phyloP scores from a whole-genome alignment of 30 jellyfish, hydroid and myxozoan genomes.

The Hydractinia echinata region DNA sequence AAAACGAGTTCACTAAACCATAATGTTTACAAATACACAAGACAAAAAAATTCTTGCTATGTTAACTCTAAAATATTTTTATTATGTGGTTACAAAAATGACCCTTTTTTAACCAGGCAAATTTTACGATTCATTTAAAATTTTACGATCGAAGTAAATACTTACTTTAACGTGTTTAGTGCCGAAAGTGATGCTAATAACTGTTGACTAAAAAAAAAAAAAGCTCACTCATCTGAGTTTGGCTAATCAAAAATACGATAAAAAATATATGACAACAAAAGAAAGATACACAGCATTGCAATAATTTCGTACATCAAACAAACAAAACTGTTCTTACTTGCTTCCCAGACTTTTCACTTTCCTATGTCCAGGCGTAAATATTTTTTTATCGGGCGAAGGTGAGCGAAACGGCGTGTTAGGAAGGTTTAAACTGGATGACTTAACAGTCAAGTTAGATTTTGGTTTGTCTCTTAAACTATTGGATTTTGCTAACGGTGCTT shows the following conservation, averaged over 20 bases:
- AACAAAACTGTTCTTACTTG: conserved; percentile 21
- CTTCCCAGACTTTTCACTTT: conserved; percentile 73
- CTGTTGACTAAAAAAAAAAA: conserved; percentile 4
- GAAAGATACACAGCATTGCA: not conserved
- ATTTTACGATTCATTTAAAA: not conserved
- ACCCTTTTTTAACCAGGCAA: too few relatives aligned
- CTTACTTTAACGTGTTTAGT: not conserved
- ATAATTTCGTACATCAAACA: not conserved
- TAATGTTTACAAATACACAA: too few relatives aligned
- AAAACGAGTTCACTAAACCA: too few relatives aligned
- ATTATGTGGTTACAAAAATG: too few relatives aligned
- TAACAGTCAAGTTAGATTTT: conserved; percentile 7
- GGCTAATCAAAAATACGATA: not conserved
- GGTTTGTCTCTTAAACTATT: conserved; percentile 13
- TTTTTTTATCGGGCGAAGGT: conserved; percentile 45
- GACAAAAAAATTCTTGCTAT: too few relatives aligned
- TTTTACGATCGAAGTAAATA: not conserved
- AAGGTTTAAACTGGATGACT: conserved; percentile 30
- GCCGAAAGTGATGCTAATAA: conserved; percentile 4
- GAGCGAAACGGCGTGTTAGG: conserved; percentile 33
- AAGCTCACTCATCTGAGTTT: too few relatives aligned
- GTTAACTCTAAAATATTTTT: too few relatives aligned
- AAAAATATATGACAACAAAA: not conserved
- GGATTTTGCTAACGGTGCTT: conserved; percentile 6
- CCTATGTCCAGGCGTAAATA: conserved; percentile 67